Evolutionary conservation across 2,113 vertebrate species (phyloP).

Genomic region (Ivindomyrus marchei): DNA sequence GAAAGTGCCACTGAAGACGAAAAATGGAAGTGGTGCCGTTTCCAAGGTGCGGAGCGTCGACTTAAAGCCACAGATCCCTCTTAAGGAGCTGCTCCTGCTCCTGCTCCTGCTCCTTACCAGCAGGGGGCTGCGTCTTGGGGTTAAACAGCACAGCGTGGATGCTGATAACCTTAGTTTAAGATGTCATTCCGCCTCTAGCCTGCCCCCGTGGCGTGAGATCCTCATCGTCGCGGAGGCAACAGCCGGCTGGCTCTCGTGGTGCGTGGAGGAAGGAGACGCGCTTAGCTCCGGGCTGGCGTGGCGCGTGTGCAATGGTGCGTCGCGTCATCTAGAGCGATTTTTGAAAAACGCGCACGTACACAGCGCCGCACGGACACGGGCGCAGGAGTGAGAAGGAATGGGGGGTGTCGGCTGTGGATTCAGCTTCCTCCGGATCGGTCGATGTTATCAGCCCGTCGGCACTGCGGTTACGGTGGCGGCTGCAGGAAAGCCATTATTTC

Average conservation of each 20-base stretch:
- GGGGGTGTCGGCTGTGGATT: slow-evolving; percentile 25
- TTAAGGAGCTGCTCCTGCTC: neutral
- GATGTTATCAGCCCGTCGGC: slow-evolving; percentile 38
- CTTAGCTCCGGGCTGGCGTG: slow-evolving; percentile 26
- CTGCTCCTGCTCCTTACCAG: slow-evolving; percentile 18
- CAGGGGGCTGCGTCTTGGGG: slow-evolving; percentile 17
- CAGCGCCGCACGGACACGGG: neutral
- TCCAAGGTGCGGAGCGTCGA: slow-evolving; percentile 39
- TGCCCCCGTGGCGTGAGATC: neutral
- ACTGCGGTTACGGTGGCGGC: neutral
- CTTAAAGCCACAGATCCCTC: slow-evolving; percentile 44
- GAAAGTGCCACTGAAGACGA: neutral
- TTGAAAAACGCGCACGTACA: neutral
- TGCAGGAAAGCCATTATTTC: slow-evolving; percentile 18
- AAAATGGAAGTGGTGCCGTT: slow-evolving; percentile 36
- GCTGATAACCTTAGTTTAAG: neutral
- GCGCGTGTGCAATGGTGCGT: slow-evolving; percentile 10
- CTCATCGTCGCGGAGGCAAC: neutral
- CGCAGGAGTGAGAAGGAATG: slow-evolving; percentile 10
- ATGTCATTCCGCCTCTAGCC: neutral
- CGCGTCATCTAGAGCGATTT: slow-evolving; percentile 23
- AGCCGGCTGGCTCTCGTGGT: neutral
- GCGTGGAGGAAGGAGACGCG: neutral
- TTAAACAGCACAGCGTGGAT: slow-evolving; percentile 12
- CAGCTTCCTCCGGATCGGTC: slow-evolving; percentile 32